Conservation (phyloP, 2,888 invertebrate species). For the Bellardia pandia region DNA sequence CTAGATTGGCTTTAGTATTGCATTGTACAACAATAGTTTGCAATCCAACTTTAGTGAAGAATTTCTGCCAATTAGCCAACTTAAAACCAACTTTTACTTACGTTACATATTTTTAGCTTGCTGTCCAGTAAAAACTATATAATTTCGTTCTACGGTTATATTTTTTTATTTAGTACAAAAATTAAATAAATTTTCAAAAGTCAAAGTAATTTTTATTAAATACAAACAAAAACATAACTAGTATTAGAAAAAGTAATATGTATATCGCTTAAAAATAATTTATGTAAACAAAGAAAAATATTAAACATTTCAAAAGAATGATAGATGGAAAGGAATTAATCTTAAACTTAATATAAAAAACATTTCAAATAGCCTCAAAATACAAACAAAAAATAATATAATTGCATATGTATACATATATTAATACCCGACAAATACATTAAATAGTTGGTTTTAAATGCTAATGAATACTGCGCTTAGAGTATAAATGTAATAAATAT, state of each 20-base stretch:
- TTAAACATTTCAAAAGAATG: neutral
- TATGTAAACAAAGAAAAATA: neutral
- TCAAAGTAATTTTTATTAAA: too few relatives aligned
- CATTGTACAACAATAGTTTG: too few relatives aligned
- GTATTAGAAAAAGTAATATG: neutral
- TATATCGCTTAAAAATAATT: neutral
- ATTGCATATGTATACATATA: neutral
- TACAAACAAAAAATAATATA: constrained; percentile 28
- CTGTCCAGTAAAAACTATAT: too few relatives aligned
- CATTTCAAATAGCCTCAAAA: constrained; percentile 56
- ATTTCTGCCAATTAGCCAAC: too few relatives aligned
- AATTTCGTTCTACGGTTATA: too few relatives aligned
- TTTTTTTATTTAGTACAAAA: too few relatives aligned
- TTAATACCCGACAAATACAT: constrained; percentile 42
- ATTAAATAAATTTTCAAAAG: too few relatives aligned
- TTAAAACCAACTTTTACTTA: too few relatives aligned
- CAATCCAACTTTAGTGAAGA: too few relatives aligned
- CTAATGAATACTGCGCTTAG: constrained; percentile 32
- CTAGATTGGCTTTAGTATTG: too few relatives aligned
- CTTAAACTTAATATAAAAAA: neutral
- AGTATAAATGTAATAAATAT: constrained; percentile 11
- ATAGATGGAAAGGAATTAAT: neutral
- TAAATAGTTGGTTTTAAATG: constrained; percentile 13
- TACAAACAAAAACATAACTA: neutral
- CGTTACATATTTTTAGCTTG: too few relatives aligned